These are phyloP conservation scores for Pachymerium ferrugineum DNA, from an alignment of 2,888 invertebrate genomes.

Conservation along the genomic window DNA sequence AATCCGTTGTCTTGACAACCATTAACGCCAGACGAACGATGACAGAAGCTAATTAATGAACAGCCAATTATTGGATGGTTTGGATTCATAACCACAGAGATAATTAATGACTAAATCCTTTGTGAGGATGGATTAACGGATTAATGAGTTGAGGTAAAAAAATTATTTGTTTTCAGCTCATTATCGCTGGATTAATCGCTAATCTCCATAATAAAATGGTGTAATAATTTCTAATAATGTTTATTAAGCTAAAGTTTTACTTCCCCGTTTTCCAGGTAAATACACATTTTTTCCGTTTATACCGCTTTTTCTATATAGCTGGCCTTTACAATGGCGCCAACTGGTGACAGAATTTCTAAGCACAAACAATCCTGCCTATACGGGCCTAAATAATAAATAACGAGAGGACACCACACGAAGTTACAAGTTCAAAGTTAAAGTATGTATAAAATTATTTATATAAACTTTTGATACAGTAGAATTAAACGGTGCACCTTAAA, in stretches of 20 bases:
- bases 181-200: constrained; percentile 6
- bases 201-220: constrained; percentile 17
- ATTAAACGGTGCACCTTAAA: too few relatives aligned
- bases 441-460: too few relatives aligned
- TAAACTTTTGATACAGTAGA: too few relatives aligned
- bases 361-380: too few relatives aligned
- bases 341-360: too few relatives aligned
- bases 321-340: too few relatives aligned
- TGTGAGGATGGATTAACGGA: constrained; percentile 24
- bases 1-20: constrained; percentile 15
- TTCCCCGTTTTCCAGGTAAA: neutral
- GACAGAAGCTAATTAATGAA: constrained; percentile 27
- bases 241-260: neutral
- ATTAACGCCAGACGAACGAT: constrained; percentile 22
- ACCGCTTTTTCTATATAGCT: neutral
- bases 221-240: constrained; percentile 20
- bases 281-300: neutral
- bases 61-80: constrained; percentile 32
- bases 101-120: constrained; percentile 27
- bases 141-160: neutral
- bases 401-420: too few relatives aligned
- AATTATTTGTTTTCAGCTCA: constrained; percentile 19
- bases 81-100: constrained; percentile 30
- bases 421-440: too few relatives aligned
- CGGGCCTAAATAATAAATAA: too few relatives aligned